Conservation (phyloP, 2,888 invertebrate species). For the Rhodophaea formosa region DNA sequence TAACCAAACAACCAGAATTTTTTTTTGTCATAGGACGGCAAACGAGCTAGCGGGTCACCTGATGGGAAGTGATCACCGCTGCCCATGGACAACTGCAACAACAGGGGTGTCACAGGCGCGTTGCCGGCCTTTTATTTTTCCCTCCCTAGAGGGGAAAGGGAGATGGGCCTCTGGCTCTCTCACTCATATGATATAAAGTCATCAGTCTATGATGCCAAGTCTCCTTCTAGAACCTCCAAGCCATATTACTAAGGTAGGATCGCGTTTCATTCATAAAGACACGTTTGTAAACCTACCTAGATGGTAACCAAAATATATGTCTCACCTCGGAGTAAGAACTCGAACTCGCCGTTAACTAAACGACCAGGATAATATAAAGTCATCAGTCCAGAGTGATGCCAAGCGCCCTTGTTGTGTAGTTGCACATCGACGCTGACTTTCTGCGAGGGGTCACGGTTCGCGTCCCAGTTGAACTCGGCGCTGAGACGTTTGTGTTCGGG, state of each 20-base stretch:
- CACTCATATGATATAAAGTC: slow-evolving; percentile 86
- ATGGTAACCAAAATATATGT: neutral
- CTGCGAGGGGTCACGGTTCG: slow-evolving; percentile 90
- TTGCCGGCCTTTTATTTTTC: too few relatives aligned
- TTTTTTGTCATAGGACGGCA: too few relatives aligned
- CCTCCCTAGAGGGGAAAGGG: too few relatives aligned
- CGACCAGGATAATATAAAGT: slow-evolving; percentile 89
- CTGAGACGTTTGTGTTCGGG: slow-evolving; percentile 84
- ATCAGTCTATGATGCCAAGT: slow-evolving; percentile 83
- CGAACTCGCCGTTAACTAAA: slow-evolving; percentile 85
- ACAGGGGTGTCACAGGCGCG: too few relatives aligned
- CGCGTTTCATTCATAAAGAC: too few relatives aligned
- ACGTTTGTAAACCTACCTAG: too few relatives aligned
- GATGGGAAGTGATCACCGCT: too few relatives aligned
- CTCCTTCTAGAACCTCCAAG: too few relatives aligned
- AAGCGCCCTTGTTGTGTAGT: slow-evolving; percentile 80
- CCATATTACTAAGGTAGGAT: too few relatives aligned
- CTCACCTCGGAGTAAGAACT: slow-evolving; percentile 79
- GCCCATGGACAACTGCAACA: too few relatives aligned
- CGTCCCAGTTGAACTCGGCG: slow-evolving; percentile 91
- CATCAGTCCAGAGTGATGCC: slow-evolving; percentile 83
- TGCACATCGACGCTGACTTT: slow-evolving; percentile 84
- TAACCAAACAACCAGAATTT: slow-evolving; percentile 87
- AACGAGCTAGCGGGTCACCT: too few relatives aligned
- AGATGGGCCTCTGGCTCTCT: too few relatives aligned